These are phyloP conservation scores for Pedionomus torquatus DNA, from an alignment of 2,113 vertebrate species.

Conservation along the genomic window DNA sequence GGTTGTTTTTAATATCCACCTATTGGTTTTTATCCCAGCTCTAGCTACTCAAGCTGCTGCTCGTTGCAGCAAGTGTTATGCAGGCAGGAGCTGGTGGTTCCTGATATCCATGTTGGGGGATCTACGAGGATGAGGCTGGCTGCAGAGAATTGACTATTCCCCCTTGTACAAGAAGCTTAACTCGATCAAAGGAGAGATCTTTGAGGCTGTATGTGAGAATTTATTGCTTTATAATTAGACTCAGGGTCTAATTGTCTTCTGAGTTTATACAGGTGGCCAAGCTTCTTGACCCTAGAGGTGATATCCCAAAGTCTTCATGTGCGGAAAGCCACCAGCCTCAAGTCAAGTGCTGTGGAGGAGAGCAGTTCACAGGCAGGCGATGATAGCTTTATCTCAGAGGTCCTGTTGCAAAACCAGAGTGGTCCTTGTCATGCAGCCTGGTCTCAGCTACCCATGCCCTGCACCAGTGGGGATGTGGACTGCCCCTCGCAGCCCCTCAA, in stretches of 20 bases:
- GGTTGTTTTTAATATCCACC: not conserved
- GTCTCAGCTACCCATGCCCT: not conserved
- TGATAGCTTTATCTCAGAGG: not conserved
- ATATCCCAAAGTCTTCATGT: fast-evolving
- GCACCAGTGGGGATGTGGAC: no score
- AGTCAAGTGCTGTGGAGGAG: fast-evolving
- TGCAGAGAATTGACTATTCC: not conserved
- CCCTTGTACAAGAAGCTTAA: not conserved
- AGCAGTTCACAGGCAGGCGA: not conserved
- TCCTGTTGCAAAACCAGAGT: not conserved
- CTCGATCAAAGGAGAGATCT: not conserved
- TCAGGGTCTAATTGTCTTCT: not conserved
- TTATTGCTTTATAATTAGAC: not conserved
- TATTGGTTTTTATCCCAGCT: not conserved
- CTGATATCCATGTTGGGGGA: not conserved
- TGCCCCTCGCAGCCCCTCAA: not conserved
- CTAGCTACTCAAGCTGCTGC: not conserved
- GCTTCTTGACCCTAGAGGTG: not conserved
- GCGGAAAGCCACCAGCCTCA: not conserved
- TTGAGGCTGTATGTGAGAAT: not conserved
- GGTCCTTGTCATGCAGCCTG: not conserved
- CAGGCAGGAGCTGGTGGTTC: not conserved
- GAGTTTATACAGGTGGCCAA: not conserved
- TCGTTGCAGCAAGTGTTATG: not conserved
- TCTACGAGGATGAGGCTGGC: not conserved